Base-by-base conservation (phyloP, 2,113 vertebrate genomes). In the Fukomys damarensis region DNA sequence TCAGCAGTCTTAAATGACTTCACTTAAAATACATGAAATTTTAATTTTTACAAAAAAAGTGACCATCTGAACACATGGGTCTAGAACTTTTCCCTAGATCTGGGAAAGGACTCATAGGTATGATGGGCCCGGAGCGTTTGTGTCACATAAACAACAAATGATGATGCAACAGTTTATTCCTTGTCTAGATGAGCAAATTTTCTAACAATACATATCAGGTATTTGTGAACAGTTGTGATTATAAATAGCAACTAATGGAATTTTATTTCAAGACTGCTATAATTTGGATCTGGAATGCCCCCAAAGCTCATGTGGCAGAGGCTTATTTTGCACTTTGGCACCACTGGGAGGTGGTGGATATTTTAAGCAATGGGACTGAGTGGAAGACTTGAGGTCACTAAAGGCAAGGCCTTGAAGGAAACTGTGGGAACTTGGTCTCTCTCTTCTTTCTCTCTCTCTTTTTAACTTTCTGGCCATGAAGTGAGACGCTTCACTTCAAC, bases 181-280 rank as follows among this genome's bases (percentile, higher is more conserved):
- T 92, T 86, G 74, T 72, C 83, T 72, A 28, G 5, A 7, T 77
- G 70, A 88, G 70, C 56, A 91, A n/a, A 49, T 38, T 63, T 32
- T 56, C 28, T 76, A 97, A 56, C 43, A 91, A 8, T 49, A 92
- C 56, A 77, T 74, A 63, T 83, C 43, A 58, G 56, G 63, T 59
- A 68, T 66, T 91, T 79, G 22, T n/a, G 43, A 92, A 76, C 84
- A 85, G 92, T 38, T 35, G 0, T 89, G 56, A 72, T 54, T 20
- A 91, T n/a, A 85, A 94, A 59, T 49, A 96, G 66, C 38, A 30
- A 87, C 11, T 76, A 82, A 93, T 70, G 32, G 38, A 88, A 84
- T 65, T 68, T 76, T 66, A 65, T 91, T 87, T 74, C 65, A 91
- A 70, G 58, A 19, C 82, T 85, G 59, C 30, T 35, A 13, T 41